Base-by-base conservation (phyloP, 1,140 invertebrate species). In the Sipha flava region DNA sequence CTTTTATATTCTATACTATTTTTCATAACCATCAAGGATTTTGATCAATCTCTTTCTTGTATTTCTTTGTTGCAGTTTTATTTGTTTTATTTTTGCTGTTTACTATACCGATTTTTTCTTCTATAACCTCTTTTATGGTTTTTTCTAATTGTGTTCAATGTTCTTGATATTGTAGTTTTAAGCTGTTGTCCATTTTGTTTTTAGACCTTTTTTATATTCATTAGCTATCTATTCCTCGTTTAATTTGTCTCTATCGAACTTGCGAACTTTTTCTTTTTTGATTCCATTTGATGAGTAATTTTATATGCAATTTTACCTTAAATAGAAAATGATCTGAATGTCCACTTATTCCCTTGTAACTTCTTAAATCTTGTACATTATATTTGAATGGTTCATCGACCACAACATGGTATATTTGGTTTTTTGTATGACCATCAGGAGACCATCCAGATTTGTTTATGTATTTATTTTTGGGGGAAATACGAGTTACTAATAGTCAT, bases 401-500 rank as follows among this genome's bases (percentile, higher is more conserved):
- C 40, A 81, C 21, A 9, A 81, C 64, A 77, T 82, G 80, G 47
- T 82, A 75, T 77, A 82, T 82, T 79, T 82, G 80, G 59, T 82
- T 82, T 34, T 64, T 72, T 12, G 68, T 79, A 5, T 72, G 23
- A 1, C 81, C 80, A 82, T 54, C 37, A 37, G 9, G 37, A 9
- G 3, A 9, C 3, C 3, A 37, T 37, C 37, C 37, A 37, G 37
- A 9, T 37, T 37, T 37, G 37, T 37, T 37, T 37, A 37, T 37
- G 37, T 5, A 37, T 5, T 37, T 37, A 5, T 37, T 37, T 37
- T 5, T 37, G 37, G 9, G 37, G 9, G 37, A 37, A 37, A 37
- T 37, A 37, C 37, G 37, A 37, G 37, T 37, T 37, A 37, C 37
- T 37, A 5, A 37, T 37, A 37, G 37, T 37, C 37, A 37, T 37